These are phyloP conservation scores for Peromyscus leucopus DNA, from an alignment of 2,113 vertebrate species.

Conservation along the genomic window DNA sequence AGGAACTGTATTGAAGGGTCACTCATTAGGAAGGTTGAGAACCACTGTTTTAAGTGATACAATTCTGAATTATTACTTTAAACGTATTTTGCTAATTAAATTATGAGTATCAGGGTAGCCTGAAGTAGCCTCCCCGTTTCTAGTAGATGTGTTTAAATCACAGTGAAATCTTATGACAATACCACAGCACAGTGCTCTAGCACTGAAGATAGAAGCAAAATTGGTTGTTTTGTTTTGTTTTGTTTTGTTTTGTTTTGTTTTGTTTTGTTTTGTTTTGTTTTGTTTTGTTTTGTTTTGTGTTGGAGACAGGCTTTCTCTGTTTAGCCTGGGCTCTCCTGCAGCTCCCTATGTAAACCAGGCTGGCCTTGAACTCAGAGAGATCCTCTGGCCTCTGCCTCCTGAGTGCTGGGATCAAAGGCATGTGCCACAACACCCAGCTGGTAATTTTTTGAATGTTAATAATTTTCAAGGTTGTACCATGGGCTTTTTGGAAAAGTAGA, in stretches of 20 bases:
- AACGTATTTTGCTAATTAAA: not conserved
- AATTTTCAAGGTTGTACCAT: slow-evolving; percentile 9
- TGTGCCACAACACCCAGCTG: not conserved
- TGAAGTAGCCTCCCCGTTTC: not conserved
- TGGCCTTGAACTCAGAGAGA: not conserved
- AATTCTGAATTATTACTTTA: slow-evolving; percentile 43
- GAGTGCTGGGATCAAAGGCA: not conserved
- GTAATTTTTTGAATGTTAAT: slow-evolving; percentile 36
- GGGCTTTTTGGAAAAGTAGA: not conserved
- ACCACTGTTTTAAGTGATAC: not conserved
- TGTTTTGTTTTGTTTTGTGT: not conserved
- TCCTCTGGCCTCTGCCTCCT: not conserved
- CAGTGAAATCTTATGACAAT: not conserved
- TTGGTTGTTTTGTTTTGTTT: not conserved
- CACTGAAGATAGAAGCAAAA: not conserved
- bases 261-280: not conserved
- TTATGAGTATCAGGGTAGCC: not conserved
- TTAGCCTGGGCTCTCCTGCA: not conserved
- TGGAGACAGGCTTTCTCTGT: not conserved
- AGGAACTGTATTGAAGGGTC: not conserved
- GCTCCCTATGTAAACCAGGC: not conserved
- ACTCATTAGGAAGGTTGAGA: not conserved
- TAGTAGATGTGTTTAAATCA: not conserved
- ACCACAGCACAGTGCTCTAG: not conserved
- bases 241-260: not conserved